These are phyloP conservation scores for Philantomba maxwellii DNA, from an alignment of 2,113 vertebrate genomes.

Conservation along the genomic window DNA sequence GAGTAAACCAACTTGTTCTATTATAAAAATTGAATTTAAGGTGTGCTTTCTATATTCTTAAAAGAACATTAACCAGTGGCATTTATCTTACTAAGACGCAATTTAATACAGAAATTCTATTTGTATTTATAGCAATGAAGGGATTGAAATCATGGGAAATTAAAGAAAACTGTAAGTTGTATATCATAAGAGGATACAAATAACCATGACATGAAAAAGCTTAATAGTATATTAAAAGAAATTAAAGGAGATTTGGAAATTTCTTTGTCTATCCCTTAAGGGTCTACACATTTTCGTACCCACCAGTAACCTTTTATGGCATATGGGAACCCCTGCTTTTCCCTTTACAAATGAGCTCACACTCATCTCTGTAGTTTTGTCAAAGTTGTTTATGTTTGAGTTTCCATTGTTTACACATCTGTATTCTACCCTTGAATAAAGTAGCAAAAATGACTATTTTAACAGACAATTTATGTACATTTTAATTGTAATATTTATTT, in stretches of 20 bases:
- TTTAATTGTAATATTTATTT: not conserved
- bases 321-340: not conserved
- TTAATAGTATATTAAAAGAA: not conserved
- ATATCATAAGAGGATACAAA: not conserved
- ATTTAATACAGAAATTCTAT: not conserved
- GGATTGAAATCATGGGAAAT: conserved; percentile 4
- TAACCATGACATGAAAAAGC: not conserved
- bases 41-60: not conserved
- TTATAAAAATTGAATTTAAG: conserved; percentile 32
- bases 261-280: not conserved
- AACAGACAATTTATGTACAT: not conserved
- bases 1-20: not conserved
- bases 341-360: not conserved
- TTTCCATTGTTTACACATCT: not conserved
- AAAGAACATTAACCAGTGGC: not conserved
- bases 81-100: not conserved
- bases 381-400: not conserved
- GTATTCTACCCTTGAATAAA: not conserved
- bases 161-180: not conserved
- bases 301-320: not conserved
- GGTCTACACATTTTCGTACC: not conserved
- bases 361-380: not conserved
- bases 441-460: not conserved
- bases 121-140: not conserved
- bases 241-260: not conserved